These are phyloP conservation scores for Drosophila niveifrons DNA, from an alignment of 2,888 invertebrate genomes.

Conservation along the genomic window DNA sequence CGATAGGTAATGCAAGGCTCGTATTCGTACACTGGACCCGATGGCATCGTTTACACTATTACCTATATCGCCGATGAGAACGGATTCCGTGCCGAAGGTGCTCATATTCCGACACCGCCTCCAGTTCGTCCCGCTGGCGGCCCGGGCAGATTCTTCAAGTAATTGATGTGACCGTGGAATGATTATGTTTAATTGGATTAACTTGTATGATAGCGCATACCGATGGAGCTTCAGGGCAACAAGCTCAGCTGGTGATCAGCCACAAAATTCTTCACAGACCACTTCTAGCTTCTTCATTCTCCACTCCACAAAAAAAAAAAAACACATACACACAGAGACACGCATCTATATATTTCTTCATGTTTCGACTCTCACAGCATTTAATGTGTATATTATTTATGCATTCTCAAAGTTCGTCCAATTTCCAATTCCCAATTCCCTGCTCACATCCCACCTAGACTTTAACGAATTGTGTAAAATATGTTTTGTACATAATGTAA, in stretches of 20 bases:
- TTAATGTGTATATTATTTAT: constrained; percentile 50
- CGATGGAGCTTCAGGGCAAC: constrained; percentile 48
- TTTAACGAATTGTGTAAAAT: constrained; percentile 65
- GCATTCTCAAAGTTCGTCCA: constrained; percentile 21
- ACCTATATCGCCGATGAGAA: constrained; percentile 86
- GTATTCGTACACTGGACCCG: constrained; percentile 87
- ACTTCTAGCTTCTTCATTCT: constrained; percentile 25
- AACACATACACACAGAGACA: constrained; percentile 6
- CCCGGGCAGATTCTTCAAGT: constrained; percentile 81
- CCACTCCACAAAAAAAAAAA: constrained; percentile 12
- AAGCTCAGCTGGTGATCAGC: constrained; percentile 30
- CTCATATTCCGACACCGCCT: constrained; percentile 86
- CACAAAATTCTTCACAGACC: constrained; percentile 25
- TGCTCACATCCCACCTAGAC: constrained; percentile 52
- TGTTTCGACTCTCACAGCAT: constrained; percentile 21
- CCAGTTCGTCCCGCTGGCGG: constrained; percentile 78
- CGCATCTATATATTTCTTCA: neutral
- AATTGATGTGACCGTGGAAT: constrained; percentile 51
- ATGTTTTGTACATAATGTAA: constrained; percentile 73
- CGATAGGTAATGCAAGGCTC: constrained; percentile 87
- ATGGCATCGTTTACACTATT: constrained; percentile 87
- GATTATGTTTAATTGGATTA: constrained; percentile 40
- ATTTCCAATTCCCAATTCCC: constrained; percentile 10
- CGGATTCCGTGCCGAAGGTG: constrained; percentile 86
- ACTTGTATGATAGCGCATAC: constrained; percentile 45